phyloP scores from a whole-genome alignment of 2,797 vertebrate genomes.

The Tenualosa ilisha region DNA sequence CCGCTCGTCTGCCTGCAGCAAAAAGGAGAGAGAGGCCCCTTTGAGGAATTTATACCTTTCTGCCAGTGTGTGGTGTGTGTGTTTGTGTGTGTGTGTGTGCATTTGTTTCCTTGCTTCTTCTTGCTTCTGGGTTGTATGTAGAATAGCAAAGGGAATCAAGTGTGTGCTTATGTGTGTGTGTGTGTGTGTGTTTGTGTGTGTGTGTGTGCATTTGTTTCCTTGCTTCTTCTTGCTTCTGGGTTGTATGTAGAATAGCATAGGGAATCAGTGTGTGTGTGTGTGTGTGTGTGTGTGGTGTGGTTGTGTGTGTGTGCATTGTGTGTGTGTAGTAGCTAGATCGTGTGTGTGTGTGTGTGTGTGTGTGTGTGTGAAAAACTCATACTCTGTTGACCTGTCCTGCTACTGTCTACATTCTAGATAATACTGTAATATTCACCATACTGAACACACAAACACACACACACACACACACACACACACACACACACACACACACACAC shows the following conservation, averaged over 20 bases:
- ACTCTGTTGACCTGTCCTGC: neutral
- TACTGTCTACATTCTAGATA: neutral
- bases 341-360: neutral
- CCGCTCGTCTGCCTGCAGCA: neutral
- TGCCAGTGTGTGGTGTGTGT: neutral
- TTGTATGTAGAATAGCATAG: neutral
- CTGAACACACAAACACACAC: neutral
- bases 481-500: neutral
- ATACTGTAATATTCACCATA: neutral
- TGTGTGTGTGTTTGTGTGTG: slow-evolving; percentile 7
- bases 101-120: neutral
- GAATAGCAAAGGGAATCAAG: too few species aligned
- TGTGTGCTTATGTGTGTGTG: neutral
- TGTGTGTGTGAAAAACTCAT: neutral
- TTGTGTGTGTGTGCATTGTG: neutral
- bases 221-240: neutral
- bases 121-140: neutral
- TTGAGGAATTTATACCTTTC: neutral
- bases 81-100: slow-evolving; percentile 19
- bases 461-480: neutral
- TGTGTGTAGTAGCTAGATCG: too few species aligned
- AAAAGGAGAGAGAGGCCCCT: neutral
- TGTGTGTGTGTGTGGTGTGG: neutral
- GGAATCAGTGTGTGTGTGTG: neutral
- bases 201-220: neutral